These are phyloP conservation scores for Lanius ludovicianus DNA, from an alignment of 2,113 vertebrate species.

Conservation along the genomic window DNA sequence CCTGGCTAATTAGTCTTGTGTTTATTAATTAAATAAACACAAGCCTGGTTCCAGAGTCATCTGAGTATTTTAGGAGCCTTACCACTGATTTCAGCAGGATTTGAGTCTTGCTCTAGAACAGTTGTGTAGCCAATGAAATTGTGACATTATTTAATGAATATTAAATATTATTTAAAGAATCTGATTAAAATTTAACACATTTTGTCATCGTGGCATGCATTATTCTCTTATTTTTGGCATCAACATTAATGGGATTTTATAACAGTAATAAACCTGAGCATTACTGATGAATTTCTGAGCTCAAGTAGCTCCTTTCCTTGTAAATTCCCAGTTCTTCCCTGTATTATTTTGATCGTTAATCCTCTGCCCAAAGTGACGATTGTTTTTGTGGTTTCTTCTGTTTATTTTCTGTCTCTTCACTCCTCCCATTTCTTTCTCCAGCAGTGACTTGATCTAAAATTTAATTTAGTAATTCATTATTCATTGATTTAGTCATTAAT, in stretches of 20 bases:
- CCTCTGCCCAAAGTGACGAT: neutral
- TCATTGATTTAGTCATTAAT: neutral
- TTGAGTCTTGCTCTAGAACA: neutral
- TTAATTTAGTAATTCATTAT: neutral
- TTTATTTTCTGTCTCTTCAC: neutral
- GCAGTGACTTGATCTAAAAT: neutral
- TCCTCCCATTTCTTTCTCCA: neutral
- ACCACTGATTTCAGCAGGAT: neutral
- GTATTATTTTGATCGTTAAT: neutral
- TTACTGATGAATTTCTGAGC: neutral
- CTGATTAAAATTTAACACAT: neutral
- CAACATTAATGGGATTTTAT: neutral
- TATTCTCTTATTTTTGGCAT: neutral
- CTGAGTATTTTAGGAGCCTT: neutral
- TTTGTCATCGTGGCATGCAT: neutral
- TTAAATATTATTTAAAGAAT: neutral
- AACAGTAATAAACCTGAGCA: neutral
- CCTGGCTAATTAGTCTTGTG: neutral
- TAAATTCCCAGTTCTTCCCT: neutral
- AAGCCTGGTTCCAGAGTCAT: neutral
- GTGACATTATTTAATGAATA: neutral
- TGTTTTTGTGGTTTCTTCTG: neutral
- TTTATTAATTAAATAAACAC: neutral
- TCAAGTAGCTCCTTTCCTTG: neutral
- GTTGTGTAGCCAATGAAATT: rapidly evolving